Conservation (phyloP, 2,113 vertebrate species). For the Nothobranchius furzeri region DNA sequence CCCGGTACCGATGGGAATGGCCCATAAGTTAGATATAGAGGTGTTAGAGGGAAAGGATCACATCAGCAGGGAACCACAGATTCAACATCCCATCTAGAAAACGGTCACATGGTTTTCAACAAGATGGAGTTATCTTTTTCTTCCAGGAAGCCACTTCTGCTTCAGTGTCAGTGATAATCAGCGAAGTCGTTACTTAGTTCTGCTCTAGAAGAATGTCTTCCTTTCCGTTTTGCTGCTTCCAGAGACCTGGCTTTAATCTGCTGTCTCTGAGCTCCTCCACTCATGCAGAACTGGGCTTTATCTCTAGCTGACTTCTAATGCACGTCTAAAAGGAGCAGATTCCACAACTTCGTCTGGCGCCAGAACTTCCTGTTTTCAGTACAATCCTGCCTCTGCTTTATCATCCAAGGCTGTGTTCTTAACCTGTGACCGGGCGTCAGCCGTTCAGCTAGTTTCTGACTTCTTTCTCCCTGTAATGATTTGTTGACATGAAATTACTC, state of each 20-base stretch:
- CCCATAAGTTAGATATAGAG: slow-evolving; percentile 69
- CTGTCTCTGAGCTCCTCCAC: background rate
- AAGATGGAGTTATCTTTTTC: slow-evolving; percentile 3
- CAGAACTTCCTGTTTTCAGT: slow-evolving; percentile 74
- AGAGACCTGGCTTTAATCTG: slow-evolving; percentile 44
- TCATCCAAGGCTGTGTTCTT: slow-evolving; percentile 33
- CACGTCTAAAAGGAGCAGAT: slow-evolving; percentile 47
- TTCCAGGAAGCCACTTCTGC: background rate
- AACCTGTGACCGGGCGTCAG: slow-evolving; percentile 49
- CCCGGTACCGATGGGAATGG: no score
- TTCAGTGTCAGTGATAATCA: background rate
- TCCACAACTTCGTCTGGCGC: slow-evolving; percentile 59
- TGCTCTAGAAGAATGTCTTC: slow-evolving; percentile 3
- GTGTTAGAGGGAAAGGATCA: background rate
- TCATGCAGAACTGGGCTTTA: slow-evolving; percentile 31
- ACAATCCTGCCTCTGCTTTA: slow-evolving; percentile 54
- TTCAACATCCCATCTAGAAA: slow-evolving; percentile 19
- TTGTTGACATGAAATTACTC: background rate
- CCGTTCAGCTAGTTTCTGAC: slow-evolving; percentile 18
- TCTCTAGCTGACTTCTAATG: slow-evolving; percentile 44
- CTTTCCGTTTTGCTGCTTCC: background rate
- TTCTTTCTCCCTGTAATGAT: background rate
- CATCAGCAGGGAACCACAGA: slow-evolving; percentile 10
- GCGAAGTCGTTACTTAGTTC: background rate
- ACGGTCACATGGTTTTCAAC: background rate